These are phyloP conservation scores for Dione juno DNA, from an alignment of 2,888 invertebrate genomes.

Conservation along the genomic window DNA sequence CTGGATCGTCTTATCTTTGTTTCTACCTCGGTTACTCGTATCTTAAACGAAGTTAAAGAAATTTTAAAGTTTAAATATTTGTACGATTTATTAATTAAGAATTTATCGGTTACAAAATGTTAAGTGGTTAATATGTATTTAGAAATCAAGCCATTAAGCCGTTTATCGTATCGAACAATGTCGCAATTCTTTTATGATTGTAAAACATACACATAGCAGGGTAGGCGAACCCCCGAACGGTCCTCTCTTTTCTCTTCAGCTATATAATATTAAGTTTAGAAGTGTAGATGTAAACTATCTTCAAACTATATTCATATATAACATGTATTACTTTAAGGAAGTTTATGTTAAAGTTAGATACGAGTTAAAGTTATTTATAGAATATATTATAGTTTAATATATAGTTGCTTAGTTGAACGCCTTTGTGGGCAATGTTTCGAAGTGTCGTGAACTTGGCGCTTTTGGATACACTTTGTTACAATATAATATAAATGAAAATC, in stretches of 20 bases:
- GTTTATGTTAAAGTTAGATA: background rate
- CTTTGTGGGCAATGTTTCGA: background rate
- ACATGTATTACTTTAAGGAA: conserved; percentile 13
- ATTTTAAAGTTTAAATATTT: conserved; percentile 7
- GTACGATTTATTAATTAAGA: too few species aligned
- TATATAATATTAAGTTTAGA: too few species aligned
- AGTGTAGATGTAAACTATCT: background rate
- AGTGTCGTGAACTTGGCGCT: background rate
- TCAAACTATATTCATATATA: conserved; percentile 19
- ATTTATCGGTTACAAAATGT: too few species aligned
- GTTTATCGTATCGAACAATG: too few species aligned
- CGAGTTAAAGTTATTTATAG: background rate
- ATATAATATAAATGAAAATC: too few species aligned
- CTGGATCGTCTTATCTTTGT: background rate
- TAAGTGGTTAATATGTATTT: too few species aligned
- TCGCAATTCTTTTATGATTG: too few species aligned
- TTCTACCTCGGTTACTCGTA: conserved; percentile 1
- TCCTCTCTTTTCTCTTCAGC: too few species aligned
- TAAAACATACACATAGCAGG: too few species aligned
- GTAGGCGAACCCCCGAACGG: too few species aligned
- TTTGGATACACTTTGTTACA: background rate
- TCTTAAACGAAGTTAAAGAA: background rate
- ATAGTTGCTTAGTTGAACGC: background rate
- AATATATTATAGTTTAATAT: background rate
- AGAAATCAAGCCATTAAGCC: too few species aligned